A percentile compares a stretch with the other conserved stretches of the same genome.
These are phyloP conservation scores for Cepaea hortensis DNA, from an alignment of 2,888 invertebrate species.

Conservation along the genomic window DNA sequence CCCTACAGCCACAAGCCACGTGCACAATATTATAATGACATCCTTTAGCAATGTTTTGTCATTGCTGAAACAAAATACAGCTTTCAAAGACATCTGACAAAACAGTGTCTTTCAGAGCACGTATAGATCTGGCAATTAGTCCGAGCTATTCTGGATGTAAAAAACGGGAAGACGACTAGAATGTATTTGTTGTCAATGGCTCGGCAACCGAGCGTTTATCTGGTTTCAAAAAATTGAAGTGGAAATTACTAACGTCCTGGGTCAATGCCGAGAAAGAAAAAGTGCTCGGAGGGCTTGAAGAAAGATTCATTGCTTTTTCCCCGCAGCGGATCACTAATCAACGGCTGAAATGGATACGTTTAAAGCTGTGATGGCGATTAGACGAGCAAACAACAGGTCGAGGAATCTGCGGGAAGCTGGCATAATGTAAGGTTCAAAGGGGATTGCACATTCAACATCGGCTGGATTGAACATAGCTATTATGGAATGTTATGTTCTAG, in stretches of 20 bases:
- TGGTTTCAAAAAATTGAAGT: slow-evolving; percentile 28
- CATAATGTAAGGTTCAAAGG: not conserved
- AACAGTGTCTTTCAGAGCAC: not conserved
- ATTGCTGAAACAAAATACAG: slow-evolving; percentile 4
- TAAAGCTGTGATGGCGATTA: not conserved
- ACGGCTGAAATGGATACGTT: slow-evolving; percentile 16
- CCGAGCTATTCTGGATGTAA: not conserved
- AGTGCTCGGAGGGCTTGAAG: not conserved
- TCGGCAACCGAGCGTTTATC: slow-evolving; percentile 9
- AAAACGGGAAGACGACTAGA: not conserved
- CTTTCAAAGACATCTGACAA: slow-evolving; percentile 17
- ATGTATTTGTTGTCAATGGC: slow-evolving; percentile 26
- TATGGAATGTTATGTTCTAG: not conserved
- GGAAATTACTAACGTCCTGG: slow-evolving; percentile 8
- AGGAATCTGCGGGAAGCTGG: not conserved
- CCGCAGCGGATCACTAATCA: not conserved
- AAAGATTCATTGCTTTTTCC: slow-evolving; percentile 26
- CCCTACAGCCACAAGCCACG: no score
- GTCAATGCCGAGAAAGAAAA: not conserved
- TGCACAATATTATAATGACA: not conserved
- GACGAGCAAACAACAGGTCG: not conserved
- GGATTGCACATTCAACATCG: no score
- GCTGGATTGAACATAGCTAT: no score
- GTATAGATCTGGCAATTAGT: slow-evolving; percentile 29
- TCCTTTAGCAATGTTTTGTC: not conserved